Evolutionary conservation across 1,140 invertebrate genomes (phyloP).

Genomic region (Drosophila novamexicana): DNA sequence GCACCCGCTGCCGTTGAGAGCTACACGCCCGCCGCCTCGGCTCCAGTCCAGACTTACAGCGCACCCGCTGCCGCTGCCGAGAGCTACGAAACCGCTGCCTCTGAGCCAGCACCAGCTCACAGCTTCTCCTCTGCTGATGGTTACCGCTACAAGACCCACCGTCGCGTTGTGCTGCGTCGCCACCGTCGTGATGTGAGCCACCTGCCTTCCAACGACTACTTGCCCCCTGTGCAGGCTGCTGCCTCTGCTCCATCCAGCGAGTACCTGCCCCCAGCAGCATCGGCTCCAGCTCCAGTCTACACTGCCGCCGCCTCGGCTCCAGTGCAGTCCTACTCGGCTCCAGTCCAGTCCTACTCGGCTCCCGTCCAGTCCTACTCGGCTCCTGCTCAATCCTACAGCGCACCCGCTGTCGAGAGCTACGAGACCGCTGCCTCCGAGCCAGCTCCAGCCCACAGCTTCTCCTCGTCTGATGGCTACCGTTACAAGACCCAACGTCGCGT

Average conservation of each 20-base stretch:
- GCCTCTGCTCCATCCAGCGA: conserved; percentile 64
- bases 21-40: conserved; percentile 57
- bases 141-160: conserved; percentile 78
- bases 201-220: conserved; percentile 72
- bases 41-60: conserved; percentile 48
- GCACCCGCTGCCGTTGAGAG: conserved; percentile 40
- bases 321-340: conserved; percentile 47
- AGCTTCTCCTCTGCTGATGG: conserved; percentile 69
- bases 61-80: conserved; percentile 47
- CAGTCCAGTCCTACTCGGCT: conserved; percentile 48
- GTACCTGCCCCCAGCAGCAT: conserved; percentile 67
- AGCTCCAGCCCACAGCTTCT: conserved; percentile 62
- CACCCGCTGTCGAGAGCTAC: conserved; percentile 55
- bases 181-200: conserved; percentile 75
- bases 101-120: conserved; percentile 65
- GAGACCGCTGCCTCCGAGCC: conserved; percentile 65
- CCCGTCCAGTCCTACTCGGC: conserved; percentile 56
- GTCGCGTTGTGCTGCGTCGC: conserved; percentile 62
- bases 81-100: conserved; percentile 57
- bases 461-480: conserved; percentile 64
- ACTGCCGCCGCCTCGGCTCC: conserved; percentile 22
- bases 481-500: conserved; percentile 73
- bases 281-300: conserved; percentile 40
- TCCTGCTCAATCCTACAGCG: conserved; percentile 48
- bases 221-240: conserved; percentile 66